Evolutionary conservation across 2,113 vertebrate species (phyloP).

Genomic region (Arizona elegans): DNA sequence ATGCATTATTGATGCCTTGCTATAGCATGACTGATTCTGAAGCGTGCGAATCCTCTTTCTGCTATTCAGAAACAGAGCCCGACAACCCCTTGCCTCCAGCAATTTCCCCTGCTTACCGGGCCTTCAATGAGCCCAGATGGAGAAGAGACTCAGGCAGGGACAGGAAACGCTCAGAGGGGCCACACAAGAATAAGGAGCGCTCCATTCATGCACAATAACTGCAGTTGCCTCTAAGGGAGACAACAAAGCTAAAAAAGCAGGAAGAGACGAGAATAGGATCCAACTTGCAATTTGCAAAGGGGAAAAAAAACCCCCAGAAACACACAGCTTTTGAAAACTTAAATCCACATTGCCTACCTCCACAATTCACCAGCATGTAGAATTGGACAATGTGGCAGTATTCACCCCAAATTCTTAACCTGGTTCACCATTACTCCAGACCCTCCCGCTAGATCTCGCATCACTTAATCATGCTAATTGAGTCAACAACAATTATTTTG

Average conservation of each 20-base stretch:
- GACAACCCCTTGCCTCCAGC: neutral
- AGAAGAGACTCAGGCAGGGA: neutral
- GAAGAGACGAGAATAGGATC: neutral
- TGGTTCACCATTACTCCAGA: neutral
- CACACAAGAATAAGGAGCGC: neutral
- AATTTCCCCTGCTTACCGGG: neutral
- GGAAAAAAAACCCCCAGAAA: fast-evolving
- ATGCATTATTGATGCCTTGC: neutral
- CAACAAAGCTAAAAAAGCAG: neutral
- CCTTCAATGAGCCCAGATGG: neutral
- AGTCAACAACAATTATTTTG: neutral
- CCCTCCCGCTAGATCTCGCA: neutral
- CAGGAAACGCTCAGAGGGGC: neutral
- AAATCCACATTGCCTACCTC: neutral
- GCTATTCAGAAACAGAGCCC: neutral
- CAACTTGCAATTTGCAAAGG: neutral
- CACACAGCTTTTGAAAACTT: neutral
- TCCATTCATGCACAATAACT: neutral
- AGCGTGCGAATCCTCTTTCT: neutral
- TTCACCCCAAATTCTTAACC: neutral
- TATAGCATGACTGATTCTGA: neutral
- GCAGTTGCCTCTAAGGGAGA: neutral
- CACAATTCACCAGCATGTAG: neutral
- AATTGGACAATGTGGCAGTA: neutral
- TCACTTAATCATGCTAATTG: neutral